These are phyloP conservation scores for Xanthorhoe spadicearia DNA, from an alignment of 2,888 invertebrate species.

Conservation along the genomic window DNA sequence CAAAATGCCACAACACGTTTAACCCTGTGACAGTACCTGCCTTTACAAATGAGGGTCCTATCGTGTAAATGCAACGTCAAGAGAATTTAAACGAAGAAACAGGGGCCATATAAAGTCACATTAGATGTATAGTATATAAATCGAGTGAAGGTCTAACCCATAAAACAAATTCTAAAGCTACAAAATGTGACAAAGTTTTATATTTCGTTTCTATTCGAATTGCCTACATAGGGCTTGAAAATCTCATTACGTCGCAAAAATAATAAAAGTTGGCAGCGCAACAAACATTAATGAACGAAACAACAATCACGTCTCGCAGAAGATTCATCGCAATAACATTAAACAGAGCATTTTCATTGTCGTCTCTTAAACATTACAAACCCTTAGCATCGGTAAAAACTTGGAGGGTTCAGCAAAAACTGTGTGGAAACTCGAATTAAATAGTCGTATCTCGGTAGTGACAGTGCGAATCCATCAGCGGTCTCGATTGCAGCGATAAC, in stretches of 20 bases:
- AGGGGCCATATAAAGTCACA: neutral
- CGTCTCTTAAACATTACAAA: slow-evolving; percentile 55
- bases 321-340: slow-evolving; percentile 33
- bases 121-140: neutral
- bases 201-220: slow-evolving; percentile 2
- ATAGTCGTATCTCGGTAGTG: slow-evolving; percentile 73
- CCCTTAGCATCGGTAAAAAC: slow-evolving; percentile 54
- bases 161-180: neutral
- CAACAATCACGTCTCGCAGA: slow-evolving; percentile 29
- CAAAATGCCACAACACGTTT: slow-evolving; percentile 25
- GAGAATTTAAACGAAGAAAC: neutral
- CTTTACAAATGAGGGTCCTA: neutral
- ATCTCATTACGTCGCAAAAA: slow-evolving; percentile 24
- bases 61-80: neutral
- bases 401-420: slow-evolving; percentile 68
- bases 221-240: slow-evolving; percentile 15
- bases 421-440: slow-evolving; percentile 75
- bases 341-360: slow-evolving; percentile 40
- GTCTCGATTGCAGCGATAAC: slow-evolving; percentile 68
- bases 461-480: slow-evolving; percentile 77
- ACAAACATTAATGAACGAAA: slow-evolving; percentile 33
- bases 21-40: neutral
- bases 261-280: slow-evolving; percentile 34
- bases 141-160: too few relatives aligned
- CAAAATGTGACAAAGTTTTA: neutral